Base-by-base conservation (phyloP, 2,797 vertebrate species). In the Chelon auratus region DNA sequence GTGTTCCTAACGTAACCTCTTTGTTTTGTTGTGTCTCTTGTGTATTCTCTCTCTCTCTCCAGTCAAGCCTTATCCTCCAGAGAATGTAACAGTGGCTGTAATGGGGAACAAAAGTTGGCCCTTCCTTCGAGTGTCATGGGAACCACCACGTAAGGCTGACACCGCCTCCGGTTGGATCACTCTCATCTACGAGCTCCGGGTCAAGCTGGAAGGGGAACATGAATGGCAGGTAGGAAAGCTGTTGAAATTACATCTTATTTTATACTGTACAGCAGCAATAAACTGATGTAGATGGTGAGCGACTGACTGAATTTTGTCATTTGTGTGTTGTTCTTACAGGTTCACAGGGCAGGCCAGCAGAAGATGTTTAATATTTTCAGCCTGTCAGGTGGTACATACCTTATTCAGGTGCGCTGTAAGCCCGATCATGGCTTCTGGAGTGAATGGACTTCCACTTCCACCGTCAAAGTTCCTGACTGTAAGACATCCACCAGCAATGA, bases 121-220 rank as follows among this genome's bases (percentile, higher is more conserved):
- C 0, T 97, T 95, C 78, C 88, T 98, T 50, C 87, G 93, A 39
- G 91, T 96, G 64, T 94, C 92, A 2, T 99, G 98, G 98, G 88
- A 91, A 74, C 94, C 97, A 12, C 97, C 98, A 0, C 89, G 65
- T 0, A 92, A 94, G 50, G 94, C 94, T 26, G 97, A 99, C 80
- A 93, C 96, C 5, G 95, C 92, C 65, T 97, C 96, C 0, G 98
- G 98, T 8, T 99, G 98, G 98, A 94, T 99, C 83, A 97, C 95
- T 0, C 95, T 98, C 57, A 86, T 97, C 55, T 99, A 99, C 3
- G 95, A 97, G 92, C 87, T 99, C 62, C 92, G 93, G 5, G 82
- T 97, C 47, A 97, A 94, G 86, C 75, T 95, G 24, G 94, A 95
- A 77, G 94, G 90, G 63, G 91, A 92, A 43, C 85, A 90, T 0